Base-by-base conservation (phyloP, 1,140 invertebrate species). In the Varroa destructor region DNA sequence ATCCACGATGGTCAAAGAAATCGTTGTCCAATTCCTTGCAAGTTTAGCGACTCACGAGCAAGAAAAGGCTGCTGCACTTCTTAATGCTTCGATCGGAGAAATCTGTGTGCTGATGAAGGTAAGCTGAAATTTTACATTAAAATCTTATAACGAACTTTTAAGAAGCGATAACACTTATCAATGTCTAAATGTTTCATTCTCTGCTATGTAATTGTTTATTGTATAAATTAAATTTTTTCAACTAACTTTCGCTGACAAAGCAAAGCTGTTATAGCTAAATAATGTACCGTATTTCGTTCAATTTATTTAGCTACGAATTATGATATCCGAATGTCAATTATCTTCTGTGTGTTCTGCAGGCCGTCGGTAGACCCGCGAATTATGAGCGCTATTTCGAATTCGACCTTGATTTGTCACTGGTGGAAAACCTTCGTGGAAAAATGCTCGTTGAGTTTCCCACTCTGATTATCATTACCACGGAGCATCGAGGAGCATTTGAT, bases 51-150 rank as follows among this genome's bases (percentile, higher is more conserved):
- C 40, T 1, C 46, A 40, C 36, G 61, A 67, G 37, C 14, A 67
- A 37, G 40, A 67, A 40, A 67, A 40, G 46, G 61, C 36, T 2
- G 40, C 40, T 12, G 61, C 61, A 14, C 61, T 67, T 37, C 10
- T 67, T 14, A 67, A 67, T 37, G 40, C 40, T 46, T 67, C 61
- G 10, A 43, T 67, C 61, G 46, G 46, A 14, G 61, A 67, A 43
- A 40, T 67, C 61, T 67, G 10, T n/a, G 61, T 40, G 14, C 46
- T 67, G 12, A 40, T 67, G 40, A 67, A 67, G 61, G 61, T 67
- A 1, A 36, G 36, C 10, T 12, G 12, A 4, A 8, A 67, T 40
- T 67, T 40, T 51, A 51, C 46, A 3, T 51, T 8, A 51, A 5
- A 51, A 3, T 51, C 3, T 8, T 51, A 51, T 51, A 51, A 51